These are phyloP conservation scores for Pleuronectes platessa DNA, from an alignment of 2,113 vertebrate species.

Conservation along the genomic window DNA sequence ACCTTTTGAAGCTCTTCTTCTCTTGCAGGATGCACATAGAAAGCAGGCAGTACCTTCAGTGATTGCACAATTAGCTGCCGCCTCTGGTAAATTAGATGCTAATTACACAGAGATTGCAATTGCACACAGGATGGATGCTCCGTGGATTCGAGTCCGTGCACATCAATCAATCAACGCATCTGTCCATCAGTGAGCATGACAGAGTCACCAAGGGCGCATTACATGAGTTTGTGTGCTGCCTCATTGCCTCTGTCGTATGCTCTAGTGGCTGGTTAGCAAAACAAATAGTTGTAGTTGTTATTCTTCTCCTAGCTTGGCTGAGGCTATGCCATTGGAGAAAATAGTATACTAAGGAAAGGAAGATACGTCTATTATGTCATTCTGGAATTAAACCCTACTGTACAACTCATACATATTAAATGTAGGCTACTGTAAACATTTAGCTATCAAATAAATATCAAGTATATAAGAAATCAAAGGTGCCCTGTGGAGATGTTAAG, in stretches of 20 bases:
- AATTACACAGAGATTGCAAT: conserved; percentile 57
- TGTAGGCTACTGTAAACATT: too few relatives aligned
- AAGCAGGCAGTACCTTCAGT: conserved; percentile 21
- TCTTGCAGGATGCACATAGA: conserved; percentile 4
- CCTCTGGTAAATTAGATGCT: conserved; percentile 60
- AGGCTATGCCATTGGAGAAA: conserved; percentile 4
- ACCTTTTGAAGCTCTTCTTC: neutral
- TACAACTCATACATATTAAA: too few relatives aligned
- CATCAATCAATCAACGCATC: conserved; percentile 46
- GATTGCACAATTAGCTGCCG: conserved; percentile 58
- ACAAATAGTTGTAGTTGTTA: neutral
- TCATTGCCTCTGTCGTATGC: conserved; percentile 4
- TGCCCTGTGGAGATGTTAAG: too few relatives aligned
- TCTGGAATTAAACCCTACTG: too few relatives aligned
- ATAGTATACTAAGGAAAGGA: neutral
- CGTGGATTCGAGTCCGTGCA: conserved; percentile 15
- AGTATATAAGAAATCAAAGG: too few relatives aligned
- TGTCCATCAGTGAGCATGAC: conserved; percentile 32
- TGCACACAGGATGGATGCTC: conserved; percentile 39
- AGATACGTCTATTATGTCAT: neutral
- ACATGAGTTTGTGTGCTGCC: conserved; percentile 6
- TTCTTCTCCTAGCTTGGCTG: conserved; percentile 3
- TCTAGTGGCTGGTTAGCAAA: conserved; percentile 4
- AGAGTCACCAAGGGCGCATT: conserved; percentile 1
- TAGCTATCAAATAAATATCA: too few relatives aligned